Base-by-base conservation (phyloP, 2,888 invertebrate genomes). In the Entomobrya proxima region DNA sequence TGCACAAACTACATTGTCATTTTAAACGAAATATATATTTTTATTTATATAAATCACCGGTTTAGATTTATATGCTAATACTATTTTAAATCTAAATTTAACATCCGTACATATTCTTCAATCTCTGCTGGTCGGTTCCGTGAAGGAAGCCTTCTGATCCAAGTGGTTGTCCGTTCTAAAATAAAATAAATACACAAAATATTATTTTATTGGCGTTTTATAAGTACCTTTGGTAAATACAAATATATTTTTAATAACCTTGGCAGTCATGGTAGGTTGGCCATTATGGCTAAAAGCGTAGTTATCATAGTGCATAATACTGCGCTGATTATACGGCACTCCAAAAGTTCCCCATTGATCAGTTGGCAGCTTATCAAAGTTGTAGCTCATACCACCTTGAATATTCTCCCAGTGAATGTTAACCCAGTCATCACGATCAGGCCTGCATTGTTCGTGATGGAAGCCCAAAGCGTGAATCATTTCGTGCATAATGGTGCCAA, bases 281-380 rank as follows among this genome's bases (percentile, higher is more conserved):
- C 88, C 88, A 27, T 88, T 88, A 15, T 47, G 37, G 37, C 77
- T 81, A 52, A 88, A 88, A n/a, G 35, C 88, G 2, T 50, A 30
- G 37, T 47, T 47, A 9, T 84, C 78, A 40, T 88, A 88, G 55
- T 88, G 88, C 88, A 88, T 88, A 27, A 88, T 88, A 7, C 84
- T 84, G 4, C 67, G 35, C 35, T 18, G 21, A 32, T 88, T 85
- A 32, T 88, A 88, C 0, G 76, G 72, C 9, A 86, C 81, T 6
- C 84, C 84, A 40, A 81, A 88, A 0, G 84, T 84, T 1, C 58
- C 32, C 0, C 50, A 37, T 74, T 76, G 40, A n/a, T 5, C 32
- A 2, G 72, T 2, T 2, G 67, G 50, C 11, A 35, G 44, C 30
- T 85, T 85, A 15, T 85, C 55, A n/a, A 80, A 85, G n/a, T 32